Evolutionary conservation across 2,113 vertebrate species (phyloP), one percentile per base, ranked within the genome.

Genomic region (Gobiocypris rarus): DNA sequence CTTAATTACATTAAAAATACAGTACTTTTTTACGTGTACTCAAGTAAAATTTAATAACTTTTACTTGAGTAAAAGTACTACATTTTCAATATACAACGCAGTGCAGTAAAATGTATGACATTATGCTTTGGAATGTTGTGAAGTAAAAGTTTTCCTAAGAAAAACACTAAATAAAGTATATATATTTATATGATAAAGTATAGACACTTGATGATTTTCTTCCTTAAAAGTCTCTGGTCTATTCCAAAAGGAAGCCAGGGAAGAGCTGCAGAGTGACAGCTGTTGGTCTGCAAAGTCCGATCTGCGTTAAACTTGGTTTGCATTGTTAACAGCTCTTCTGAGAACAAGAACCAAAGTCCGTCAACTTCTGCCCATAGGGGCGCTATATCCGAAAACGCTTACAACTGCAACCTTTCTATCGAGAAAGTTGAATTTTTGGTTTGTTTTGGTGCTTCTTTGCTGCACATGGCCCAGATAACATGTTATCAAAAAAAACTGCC

Each of bases 381-480:
- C 34, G 34, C 34, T 69, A 41, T 11, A 22, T 11, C 31, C 0
- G 9, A 69, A 69, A 38, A 41, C 1, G 17, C 31, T 69, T 17
- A 4, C 34, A 38, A 19, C 15, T 34, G 28, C 15, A 34, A 19
- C 15, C 15, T 67, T 19, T 67, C 28, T 28, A 9, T 67, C 28
- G 1, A 34, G 63, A 5, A 65, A 65, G 28, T 34, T 34, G 14
- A 67, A 67, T 54, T 54, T 52, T 0, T 54, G 50, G 5, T 54
- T 54, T 19, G 1, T 34, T 67, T 10, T 9, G 22, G 34, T 22
- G 9, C 31, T 73, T 87, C 58, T 87, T 90, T 7, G 86, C 77
- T 65, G 89, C 85, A n/a, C 9, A 59, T 13, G 26, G 0, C 50
- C 15, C 17, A 17, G n/a, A 15, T 10, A 28, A 15, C 10, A 63